These are phyloP conservation scores for Platyura marginata DNA, from an alignment of 1,140 invertebrate species.

Conservation along the genomic window DNA sequence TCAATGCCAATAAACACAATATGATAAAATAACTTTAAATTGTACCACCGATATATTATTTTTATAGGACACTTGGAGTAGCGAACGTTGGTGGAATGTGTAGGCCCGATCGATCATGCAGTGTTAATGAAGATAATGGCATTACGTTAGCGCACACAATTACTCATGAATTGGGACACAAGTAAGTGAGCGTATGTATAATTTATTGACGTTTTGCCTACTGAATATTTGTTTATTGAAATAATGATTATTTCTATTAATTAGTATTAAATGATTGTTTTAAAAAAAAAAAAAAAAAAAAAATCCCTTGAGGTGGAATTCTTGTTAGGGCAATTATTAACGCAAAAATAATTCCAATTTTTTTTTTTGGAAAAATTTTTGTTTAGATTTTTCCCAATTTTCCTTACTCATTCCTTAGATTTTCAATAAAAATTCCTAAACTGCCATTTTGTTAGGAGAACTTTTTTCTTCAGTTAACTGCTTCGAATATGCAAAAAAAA, in stretches of 20 bases:
- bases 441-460: too few species aligned
- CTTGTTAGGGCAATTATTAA: neutral
- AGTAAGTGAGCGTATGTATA: too few species aligned
- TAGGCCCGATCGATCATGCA: constrained; percentile 69
- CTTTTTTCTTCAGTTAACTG: too few species aligned
- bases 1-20: too few species aligned
- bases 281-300: neutral
- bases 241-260: too few species aligned
- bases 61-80: constrained; percentile 58
- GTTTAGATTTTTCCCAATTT: too few species aligned
- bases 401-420: too few species aligned
- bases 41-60: neutral
- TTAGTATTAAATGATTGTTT: neutral
- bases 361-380: neutral
- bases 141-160: constrained; percentile 82
- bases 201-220: too few species aligned
- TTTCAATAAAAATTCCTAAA: too few species aligned
- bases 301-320: neutral
- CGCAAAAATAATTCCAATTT: neutral
- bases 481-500: too few species aligned
- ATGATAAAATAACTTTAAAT: too few species aligned
- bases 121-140: constrained; percentile 82
- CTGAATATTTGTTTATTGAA: too few species aligned
- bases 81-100: constrained; percentile 85
- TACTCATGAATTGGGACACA: constrained; percentile 82